These are phyloP conservation scores for Alexandromys fortis DNA, from an alignment of 2,113 vertebrate species.

Conservation along the genomic window DNA sequence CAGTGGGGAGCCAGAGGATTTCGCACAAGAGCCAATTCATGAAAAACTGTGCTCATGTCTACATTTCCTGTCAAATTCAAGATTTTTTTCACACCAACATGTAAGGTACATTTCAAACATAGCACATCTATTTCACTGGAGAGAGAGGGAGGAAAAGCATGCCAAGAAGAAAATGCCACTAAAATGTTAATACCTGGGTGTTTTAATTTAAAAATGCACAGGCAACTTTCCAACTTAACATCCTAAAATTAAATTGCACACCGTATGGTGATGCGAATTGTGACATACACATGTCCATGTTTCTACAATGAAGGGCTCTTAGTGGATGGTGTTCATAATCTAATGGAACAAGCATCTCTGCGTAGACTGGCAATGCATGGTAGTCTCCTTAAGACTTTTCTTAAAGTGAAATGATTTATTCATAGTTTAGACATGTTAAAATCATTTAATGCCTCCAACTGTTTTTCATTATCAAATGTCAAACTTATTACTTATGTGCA, in stretches of 20 bases:
- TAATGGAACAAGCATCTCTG: slow-evolving; percentile 48
- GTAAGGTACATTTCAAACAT: slow-evolving; percentile 35
- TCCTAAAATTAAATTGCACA: slow-evolving; percentile 41
- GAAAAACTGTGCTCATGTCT: slow-evolving; percentile 41
- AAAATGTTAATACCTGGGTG: slow-evolving; percentile 54
- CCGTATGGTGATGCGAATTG: slow-evolving; percentile 38
- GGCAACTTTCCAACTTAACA: slow-evolving; percentile 29
- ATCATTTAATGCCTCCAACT: slow-evolving; percentile 30
- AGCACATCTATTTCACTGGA: slow-evolving; percentile 3
- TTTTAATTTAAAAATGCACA: slow-evolving; percentile 52
- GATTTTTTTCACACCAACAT: not conserved
- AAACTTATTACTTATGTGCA: slow-evolving; percentile 14
- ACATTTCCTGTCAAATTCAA: slow-evolving; percentile 30
- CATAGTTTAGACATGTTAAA: slow-evolving; percentile 55
- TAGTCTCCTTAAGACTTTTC: slow-evolving; percentile 53
- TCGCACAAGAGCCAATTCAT: slow-evolving; percentile 32
- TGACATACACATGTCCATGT: slow-evolving; percentile 55
- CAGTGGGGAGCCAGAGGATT: slow-evolving; percentile 2
- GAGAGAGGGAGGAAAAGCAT: not conserved
- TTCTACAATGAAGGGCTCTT: slow-evolving; percentile 54
- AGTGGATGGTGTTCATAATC: slow-evolving; percentile 17
- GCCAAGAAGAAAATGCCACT: slow-evolving; percentile 18
- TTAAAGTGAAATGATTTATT: slow-evolving; percentile 62
- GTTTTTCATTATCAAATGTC: slow-evolving; percentile 49
- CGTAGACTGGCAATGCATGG: slow-evolving; percentile 6